Evolutionary conservation across 2,797 vertebrate species (phyloP).

Genomic region (Falco concolor): DNA sequence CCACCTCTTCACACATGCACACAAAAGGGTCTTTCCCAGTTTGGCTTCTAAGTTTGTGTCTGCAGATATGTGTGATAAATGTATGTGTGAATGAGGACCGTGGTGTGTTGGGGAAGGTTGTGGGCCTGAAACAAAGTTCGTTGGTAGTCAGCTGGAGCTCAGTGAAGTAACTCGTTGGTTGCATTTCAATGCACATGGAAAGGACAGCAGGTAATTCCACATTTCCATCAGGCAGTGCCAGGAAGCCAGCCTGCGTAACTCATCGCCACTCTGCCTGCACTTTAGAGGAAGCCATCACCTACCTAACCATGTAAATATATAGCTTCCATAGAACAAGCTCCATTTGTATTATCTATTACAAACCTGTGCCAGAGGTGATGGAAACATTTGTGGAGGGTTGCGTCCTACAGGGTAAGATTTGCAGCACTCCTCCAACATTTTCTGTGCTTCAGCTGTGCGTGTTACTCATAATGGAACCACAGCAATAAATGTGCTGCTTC

Average conservation of each 20-base stretch:
- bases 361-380: background rate
- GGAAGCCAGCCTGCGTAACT: background rate
- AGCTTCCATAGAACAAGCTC: background rate
- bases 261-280: background rate
- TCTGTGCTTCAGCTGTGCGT: background rate
- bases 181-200: background rate
- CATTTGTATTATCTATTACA: background rate
- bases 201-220: background rate
- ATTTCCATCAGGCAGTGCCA: background rate
- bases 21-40: background rate
- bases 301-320: background rate
- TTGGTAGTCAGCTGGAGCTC: background rate
- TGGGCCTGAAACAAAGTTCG: background rate
- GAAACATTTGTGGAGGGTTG: background rate
- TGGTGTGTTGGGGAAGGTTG: background rate
- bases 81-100: background rate
- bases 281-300: background rate
- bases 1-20: background rate
- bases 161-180: background rate
- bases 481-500: background rate
- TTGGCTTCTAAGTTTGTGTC: background rate
- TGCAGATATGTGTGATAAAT: accelerated
- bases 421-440: background rate
- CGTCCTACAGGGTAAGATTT: background rate
- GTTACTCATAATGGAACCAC: background rate